Evolutionary conservation across 2,888 invertebrate genomes (phyloP), one percentile per base, ranked within the genome.

Genomic region (Stegana nigrithorax): DNA sequence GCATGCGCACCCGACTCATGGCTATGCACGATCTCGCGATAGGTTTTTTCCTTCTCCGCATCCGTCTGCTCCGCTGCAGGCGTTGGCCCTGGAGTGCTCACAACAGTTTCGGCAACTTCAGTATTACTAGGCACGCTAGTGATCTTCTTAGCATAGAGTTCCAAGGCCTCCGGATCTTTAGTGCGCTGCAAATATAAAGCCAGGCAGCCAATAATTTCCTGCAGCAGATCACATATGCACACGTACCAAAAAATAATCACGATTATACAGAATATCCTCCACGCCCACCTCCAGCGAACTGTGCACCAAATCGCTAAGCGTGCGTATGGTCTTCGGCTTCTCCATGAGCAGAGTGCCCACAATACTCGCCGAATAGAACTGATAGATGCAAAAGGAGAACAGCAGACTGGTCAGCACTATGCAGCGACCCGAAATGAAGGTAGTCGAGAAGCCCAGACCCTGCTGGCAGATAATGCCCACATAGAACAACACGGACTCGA

Each of bases 301-400:
- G 26, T 88, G 83, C 55, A 89, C 73, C 64, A 92, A 78, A 74
- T 91, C 90, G 53, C 86, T 82, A 21, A 91, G 73, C 2, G 88
- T 89, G 63, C 87, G 87, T 47, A 92, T 91, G 23, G 88, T 89
- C 70, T 88, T 89, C 0, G 90, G 89, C 12, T 89, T 87, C 61
- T 90, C 89, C 78, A 89, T 87, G 32, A 92, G 82, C 62, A 91
- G 78, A 0, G 90, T 89, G 0, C 91, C 91, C 1, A 91, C 91
- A 53, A 92, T 89, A 53, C 89, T 89, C 1, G 90, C 91, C 45
- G 91, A 91, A 80, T 91, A 92, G 80, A 90, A 91, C 75, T 91
- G 91, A 80, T 90, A 91, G 47, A 91, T 83, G 17, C 89, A 87
- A 66, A 91, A 86, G 0, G 90, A 87, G 78, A 90, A 90, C 1